phyloP scores from a whole-genome alignment of 64 coral and sea anemone species.

The Stylophora pistillata region DNA sequence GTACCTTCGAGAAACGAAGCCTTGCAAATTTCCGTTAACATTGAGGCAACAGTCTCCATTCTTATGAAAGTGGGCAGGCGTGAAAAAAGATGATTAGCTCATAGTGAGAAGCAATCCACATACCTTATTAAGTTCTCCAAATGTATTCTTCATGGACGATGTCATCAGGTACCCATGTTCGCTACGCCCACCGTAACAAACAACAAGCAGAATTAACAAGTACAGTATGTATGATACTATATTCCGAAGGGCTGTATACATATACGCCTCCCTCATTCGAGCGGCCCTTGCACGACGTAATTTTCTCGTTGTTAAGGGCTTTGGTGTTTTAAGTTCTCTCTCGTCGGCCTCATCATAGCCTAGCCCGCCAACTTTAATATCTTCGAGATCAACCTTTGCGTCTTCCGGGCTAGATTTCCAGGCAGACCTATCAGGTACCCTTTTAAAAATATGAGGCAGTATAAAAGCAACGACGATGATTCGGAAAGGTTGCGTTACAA shows the following conservation, averaged over 20 bases:
- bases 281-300: constrained; percentile 19
- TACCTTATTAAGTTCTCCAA: constrained; percentile 11
- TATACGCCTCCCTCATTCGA: constrained; percentile 1
- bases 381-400: too few species aligned
- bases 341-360: too few species aligned
- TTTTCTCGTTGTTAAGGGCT: background rate
- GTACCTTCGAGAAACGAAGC: too few species aligned
- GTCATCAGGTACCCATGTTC: background rate
- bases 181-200: constrained; percentile 34
- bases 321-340: background rate
- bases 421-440: background rate
- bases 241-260: constrained; percentile 6
- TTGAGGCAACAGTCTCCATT: too few species aligned
- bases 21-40: too few species aligned
- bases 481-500: constrained; percentile 23
- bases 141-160: constrained; percentile 14
- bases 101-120: too few species aligned
- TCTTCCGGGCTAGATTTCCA: background rate
- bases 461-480: constrained; percentile 27
- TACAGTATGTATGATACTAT: constrained; percentile 24
- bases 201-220: constrained; percentile 18
- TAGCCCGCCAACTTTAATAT: too few species aligned
- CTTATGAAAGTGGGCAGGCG: too few species aligned
- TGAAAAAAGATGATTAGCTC: background rate
- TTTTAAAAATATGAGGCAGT: background rate